Conservation (phyloP, 2,113 vertebrate species). For the Pituophis catenifer region DNA sequence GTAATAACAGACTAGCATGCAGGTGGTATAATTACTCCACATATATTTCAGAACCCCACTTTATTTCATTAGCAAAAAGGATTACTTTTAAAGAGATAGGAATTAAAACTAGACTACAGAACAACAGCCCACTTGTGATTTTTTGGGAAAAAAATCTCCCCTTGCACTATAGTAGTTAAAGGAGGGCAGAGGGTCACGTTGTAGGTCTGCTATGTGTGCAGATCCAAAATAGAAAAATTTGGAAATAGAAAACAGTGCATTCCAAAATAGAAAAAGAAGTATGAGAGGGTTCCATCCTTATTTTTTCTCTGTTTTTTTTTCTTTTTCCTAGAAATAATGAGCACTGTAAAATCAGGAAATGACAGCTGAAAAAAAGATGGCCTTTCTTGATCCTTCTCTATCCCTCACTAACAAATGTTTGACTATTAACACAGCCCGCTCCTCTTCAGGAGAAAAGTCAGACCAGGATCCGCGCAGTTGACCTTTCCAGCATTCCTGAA, state of each 20-base stretch:
- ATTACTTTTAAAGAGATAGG: neutral
- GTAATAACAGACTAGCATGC: neutral
- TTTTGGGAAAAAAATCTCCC: neutral
- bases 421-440: slow-evolving; percentile 18
- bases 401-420: slow-evolving; percentile 30
- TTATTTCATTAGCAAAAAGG: neutral
- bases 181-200: neutral
- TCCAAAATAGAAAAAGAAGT: neutral
- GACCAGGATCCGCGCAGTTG: slow-evolving; percentile 30
- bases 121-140: neutral
- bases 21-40: neutral
- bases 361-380: slow-evolving; percentile 1
- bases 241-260: neutral
- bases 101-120: neutral
- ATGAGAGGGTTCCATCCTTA: neutral
- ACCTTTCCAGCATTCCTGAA: slow-evolving; percentile 51
- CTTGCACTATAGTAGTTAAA: neutral
- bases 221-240: neutral
- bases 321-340: neutral
- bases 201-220: neutral
- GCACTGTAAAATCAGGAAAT: neutral
- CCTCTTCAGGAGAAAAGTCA: slow-evolving; percentile 38
- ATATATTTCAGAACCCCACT: neutral
- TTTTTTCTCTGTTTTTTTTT: neutral
- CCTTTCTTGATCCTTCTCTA: slow-evolving; percentile 33